Base-by-base conservation (phyloP, 2,888 invertebrate genomes). In the Helicoverpa assulta region DNA sequence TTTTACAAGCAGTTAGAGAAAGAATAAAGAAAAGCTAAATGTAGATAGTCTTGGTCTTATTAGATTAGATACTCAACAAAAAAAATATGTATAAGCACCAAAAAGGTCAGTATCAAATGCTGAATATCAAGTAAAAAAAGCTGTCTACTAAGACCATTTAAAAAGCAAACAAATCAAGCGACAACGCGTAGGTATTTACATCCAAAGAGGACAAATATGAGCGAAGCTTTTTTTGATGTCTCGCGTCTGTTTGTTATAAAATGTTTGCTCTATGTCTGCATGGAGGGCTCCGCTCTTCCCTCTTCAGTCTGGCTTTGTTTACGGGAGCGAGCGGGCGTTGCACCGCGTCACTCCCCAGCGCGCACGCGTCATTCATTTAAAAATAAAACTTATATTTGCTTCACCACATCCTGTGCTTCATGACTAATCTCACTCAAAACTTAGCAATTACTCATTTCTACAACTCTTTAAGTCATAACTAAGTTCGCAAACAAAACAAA, bases 271-370 rank as follows among this genome's bases (percentile, higher is more conserved):
- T 93, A 82, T 92, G 92, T 80, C 88, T 85, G 87, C 81, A 82
- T 79, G 73, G 87, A 88, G 86, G 89, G 70, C 72, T 68, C 86
- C 82, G 79, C 82, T 88, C 76, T 72, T 76, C 60, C 72, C 78
- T 85, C 78, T 89, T 85, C 93, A 95, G 95, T 95, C 92, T 87
- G 90, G 89, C 92, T 91, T 91, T 91, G 92, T 91, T 89, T 86
- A 88, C 89, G 89, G 86, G 90, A 88, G 89, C 84, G 91, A 81
- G 81, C 90, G 93, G 92, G 87, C 92, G 94, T 91, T 89, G 89
- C 88, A 88, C 91, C 84, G 85, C 76, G 68, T 70, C 67, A 65
- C 68, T 57, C 55, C 60, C 66, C 55, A 68, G 70, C 80, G 83
- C 84, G 85, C 84, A 85, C 88, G 87, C 85, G 87, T 88, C 84